A percentile compares a stretch with the other conserved stretches of the same genome.
Conservation (phyloP, 2,888 invertebrate species). For the Vannuccia rotundouncinata region DNA sequence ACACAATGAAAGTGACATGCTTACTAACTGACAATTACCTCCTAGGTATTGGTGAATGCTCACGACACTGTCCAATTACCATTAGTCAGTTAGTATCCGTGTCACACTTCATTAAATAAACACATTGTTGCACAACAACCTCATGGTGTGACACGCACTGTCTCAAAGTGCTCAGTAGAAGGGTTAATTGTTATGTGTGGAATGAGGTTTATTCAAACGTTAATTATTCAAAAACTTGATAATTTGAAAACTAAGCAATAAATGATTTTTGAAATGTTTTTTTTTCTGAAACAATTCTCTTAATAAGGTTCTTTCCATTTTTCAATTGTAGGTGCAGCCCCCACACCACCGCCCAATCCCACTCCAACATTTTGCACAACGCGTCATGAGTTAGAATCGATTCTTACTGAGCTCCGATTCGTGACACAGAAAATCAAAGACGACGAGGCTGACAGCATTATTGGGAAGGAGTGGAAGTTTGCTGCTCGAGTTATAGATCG, state of each 20-base stretch:
- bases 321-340: too few relatives aligned
- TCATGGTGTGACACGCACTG: background rate
- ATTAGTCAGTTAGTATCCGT: background rate
- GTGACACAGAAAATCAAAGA: conserved; percentile 87
- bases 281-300: too few relatives aligned
- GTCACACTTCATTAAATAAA: background rate
- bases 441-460: conserved; percentile 85
- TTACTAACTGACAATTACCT: background rate
- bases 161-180: background rate
- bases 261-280: too few relatives aligned
- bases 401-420: conserved; percentile 85
- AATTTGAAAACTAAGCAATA: too few relatives aligned
- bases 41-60: background rate
- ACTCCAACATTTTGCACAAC: too few relatives aligned
- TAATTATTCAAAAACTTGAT: too few relatives aligned
- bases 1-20: background rate
- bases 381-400: conserved; percentile 75
- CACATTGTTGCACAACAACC: background rate
- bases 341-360: too few relatives aligned
- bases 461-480: conserved; percentile 94
- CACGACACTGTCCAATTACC: background rate
- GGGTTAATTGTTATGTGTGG: too few relatives aligned
- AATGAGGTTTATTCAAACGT: too few relatives aligned
- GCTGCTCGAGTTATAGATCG: conserved; percentile 96
- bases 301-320: too few relatives aligned